These are phyloP conservation scores for Phylloscopus trochilus DNA, from an alignment of 2,113 vertebrate species.

Conservation along the genomic window DNA sequence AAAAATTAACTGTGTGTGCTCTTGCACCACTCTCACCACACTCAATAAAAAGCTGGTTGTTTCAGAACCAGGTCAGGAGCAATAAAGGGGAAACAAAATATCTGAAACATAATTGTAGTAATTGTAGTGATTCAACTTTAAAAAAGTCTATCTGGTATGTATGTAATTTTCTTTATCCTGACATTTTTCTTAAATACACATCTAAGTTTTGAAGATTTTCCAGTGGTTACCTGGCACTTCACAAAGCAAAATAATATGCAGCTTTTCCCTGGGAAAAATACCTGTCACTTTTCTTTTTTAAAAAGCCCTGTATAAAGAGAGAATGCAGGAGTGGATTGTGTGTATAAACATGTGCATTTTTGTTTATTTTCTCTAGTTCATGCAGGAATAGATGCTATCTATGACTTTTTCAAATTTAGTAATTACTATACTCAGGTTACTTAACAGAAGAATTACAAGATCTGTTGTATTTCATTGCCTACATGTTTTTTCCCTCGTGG, in stretches of 20 bases:
- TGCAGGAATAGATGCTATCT: not conserved
- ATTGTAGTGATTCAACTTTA: not conserved
- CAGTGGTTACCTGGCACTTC: not conserved
- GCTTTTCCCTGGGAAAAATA: not conserved
- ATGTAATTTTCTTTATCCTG: not conserved
- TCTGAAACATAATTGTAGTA: not conserved
- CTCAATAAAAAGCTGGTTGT: not conserved
- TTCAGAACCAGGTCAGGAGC: not conserved
- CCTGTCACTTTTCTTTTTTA: not conserved
- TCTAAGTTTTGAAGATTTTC: not conserved
- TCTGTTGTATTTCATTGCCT: not conserved
- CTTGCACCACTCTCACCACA: not conserved
- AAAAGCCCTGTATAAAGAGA: not conserved
- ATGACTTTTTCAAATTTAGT: not conserved
- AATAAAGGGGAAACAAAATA: not conserved
- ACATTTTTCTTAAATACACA: not conserved
- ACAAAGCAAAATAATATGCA: not conserved
- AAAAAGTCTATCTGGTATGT: not conserved
- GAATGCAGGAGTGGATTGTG: not conserved
- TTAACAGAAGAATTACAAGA: not conserved
- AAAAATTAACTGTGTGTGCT: slow-evolving; percentile 24
- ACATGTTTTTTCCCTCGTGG: not conserved
- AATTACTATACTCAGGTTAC: not conserved
- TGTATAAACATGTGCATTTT: not conserved
- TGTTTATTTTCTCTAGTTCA: not conserved